Conservation (phyloP, 2,888 invertebrate species). For the Drosophila recens region DNA sequence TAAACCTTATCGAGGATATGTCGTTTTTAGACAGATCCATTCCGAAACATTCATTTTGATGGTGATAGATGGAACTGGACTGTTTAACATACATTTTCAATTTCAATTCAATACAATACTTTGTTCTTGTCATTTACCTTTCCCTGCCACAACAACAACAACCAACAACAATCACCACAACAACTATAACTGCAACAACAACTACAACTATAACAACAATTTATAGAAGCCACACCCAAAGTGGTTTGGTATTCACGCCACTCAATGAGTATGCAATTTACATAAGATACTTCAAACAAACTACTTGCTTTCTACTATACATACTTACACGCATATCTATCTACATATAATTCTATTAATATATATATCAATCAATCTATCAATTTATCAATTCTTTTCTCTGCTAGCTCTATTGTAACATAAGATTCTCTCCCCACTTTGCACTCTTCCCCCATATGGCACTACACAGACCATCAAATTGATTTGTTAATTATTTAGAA, state of each 20-base stretch:
- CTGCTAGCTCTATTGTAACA: conserved; percentile 21
- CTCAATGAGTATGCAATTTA: conserved; percentile 84
- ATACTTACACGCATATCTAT: conserved; percentile 33
- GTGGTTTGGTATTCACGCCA: conserved; percentile 85
- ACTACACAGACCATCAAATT: conserved; percentile 61
- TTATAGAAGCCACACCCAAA: conserved; percentile 76
- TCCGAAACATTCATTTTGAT: conserved; percentile 7
- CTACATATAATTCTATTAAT: conserved; percentile 3
- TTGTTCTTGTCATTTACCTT: conserved; percentile 52
- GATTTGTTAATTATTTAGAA: conserved; percentile 69
- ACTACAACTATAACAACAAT: conserved; percentile 58
- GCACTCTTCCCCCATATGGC: conserved; percentile 26
- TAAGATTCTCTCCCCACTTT: conserved; percentile 17
- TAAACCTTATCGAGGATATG: conserved; percentile 1
- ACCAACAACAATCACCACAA: conserved; percentile 46
- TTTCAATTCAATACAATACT: conserved; percentile 53
- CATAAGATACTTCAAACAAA: conserved; percentile 35
- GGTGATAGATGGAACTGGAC: conserved; percentile 8
- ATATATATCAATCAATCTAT: conserved; percentile 6
- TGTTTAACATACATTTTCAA: conserved; percentile 44
- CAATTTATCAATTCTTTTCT: conserved; percentile 9
- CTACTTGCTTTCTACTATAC: conserved; percentile 41
- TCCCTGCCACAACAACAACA: conserved; percentile 43
- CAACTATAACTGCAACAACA: conserved; percentile 48
- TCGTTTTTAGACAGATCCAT: conserved; percentile 10